These are phyloP conservation scores for Macropis europaea DNA, from an alignment of 2,888 invertebrate species.

Conservation along the genomic window DNA sequence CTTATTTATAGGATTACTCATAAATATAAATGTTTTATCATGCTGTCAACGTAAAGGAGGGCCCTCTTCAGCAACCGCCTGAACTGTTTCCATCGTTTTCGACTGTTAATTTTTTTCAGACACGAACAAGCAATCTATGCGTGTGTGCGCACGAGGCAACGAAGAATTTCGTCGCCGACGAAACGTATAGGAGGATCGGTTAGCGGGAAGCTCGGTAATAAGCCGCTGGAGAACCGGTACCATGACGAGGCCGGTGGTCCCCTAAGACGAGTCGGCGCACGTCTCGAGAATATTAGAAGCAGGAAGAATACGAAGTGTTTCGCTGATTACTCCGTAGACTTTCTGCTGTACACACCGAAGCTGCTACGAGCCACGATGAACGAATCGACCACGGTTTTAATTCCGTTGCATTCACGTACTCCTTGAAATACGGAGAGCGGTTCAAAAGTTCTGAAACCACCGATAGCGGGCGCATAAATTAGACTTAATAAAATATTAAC, in stretches of 20 bases:
- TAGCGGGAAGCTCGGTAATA: slow-evolving; percentile 65
- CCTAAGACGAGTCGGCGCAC: slow-evolving; percentile 65
- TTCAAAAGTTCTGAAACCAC: no score
- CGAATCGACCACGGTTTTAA: slow-evolving; percentile 28
- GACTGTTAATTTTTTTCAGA: neutral
- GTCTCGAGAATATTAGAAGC: slow-evolving; percentile 69
- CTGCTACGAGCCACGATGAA: slow-evolving; percentile 33
- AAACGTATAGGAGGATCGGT: slow-evolving; percentile 35
- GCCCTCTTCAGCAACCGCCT: no score
- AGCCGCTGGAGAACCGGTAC: slow-evolving; percentile 68
- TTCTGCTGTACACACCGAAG: no score
- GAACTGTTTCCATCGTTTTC: neutral
- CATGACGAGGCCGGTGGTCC: slow-evolving; percentile 69
- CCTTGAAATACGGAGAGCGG: no score
- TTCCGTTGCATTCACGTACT: no score
- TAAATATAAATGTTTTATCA: no score
- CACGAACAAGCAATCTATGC: slow-evolving; percentile 7
- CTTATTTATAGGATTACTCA: no score
- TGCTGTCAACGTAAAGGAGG: no score
- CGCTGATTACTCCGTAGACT: slow-evolving; percentile 60
- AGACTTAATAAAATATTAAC: no score
- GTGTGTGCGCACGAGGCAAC: slow-evolving; percentile 47
- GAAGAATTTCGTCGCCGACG: slow-evolving; percentile 60
- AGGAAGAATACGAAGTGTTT: slow-evolving; percentile 65
- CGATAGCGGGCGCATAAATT: no score